phyloP scores from a whole-genome alignment of 1,140 invertebrate genomes.

The Brachionus calyciflorus region DNA sequence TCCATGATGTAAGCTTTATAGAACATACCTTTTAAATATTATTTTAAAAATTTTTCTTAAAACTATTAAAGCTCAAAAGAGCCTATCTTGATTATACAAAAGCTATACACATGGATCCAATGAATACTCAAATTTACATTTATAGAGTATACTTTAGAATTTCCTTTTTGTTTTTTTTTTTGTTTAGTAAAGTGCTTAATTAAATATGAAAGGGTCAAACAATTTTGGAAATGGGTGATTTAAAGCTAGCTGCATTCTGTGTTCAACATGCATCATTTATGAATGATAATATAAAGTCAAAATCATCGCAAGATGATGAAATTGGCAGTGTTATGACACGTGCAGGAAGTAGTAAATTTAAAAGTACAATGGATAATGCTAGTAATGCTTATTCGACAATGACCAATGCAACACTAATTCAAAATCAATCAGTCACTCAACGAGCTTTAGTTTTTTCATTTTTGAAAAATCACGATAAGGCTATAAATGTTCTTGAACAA shows the following conservation, averaged over 20 bases:
- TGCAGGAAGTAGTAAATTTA: slow-evolving; percentile 47
- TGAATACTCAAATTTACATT: slow-evolving; percentile 32
- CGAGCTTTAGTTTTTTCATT: slow-evolving; percentile 60
- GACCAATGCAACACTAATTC: not conserved
- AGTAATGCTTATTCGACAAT: not conserved
- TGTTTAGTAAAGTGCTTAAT: too few species aligned
- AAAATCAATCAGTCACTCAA: slow-evolving; percentile 56
- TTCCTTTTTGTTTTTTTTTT: slow-evolving; percentile 21
- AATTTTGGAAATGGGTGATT: slow-evolving; percentile 56
- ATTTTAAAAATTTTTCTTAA: not conserved
- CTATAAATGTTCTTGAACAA: slow-evolving; percentile 54
- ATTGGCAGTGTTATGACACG: not conserved
- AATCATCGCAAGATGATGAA: not conserved
- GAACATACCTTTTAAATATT: not conserved
- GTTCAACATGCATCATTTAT: slow-evolving; percentile 51
- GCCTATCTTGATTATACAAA: slow-evolving; percentile 57
- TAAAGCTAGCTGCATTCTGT: slow-evolving; percentile 59
- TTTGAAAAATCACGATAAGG: slow-evolving; percentile 60
- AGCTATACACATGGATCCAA: slow-evolving; percentile 48
- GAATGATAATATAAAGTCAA: slow-evolving; percentile 4
- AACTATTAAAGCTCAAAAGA: slow-evolving; percentile 52
- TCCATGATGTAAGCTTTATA: slow-evolving; percentile 50
- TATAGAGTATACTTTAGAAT: not conserved
- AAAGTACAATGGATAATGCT: slow-evolving; percentile 47
- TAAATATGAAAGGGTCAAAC: slow-evolving; percentile 58